These are phyloP conservation scores for Anastatus disparis DNA, from an alignment of 1,140 invertebrate genomes.

Conservation along the genomic window DNA sequence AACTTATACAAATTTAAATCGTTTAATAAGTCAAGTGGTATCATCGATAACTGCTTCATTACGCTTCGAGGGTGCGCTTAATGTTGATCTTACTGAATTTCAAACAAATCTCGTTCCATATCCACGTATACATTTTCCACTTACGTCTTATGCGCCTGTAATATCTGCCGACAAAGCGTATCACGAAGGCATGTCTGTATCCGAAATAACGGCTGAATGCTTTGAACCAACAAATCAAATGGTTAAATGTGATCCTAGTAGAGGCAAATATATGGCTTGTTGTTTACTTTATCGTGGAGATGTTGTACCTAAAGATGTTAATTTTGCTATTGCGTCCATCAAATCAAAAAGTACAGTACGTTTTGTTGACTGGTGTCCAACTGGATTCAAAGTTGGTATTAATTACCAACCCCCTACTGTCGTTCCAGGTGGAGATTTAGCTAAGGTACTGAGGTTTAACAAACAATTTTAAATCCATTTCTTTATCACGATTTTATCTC, in stretches of 20 bases:
- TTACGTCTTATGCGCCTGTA: constrained; percentile 64
- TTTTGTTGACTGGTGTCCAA: constrained; percentile 79
- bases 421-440: constrained; percentile 48
- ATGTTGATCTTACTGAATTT: constrained; percentile 84
- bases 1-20: constrained; percentile 74
- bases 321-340: constrained; percentile 43
- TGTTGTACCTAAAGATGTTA: constrained; percentile 59
- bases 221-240: constrained; percentile 77
- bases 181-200: constrained; percentile 73
- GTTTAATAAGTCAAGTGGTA: constrained; percentile 78
- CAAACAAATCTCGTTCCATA: constrained; percentile 78
- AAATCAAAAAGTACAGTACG: constrained; percentile 66
- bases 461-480: background rate
- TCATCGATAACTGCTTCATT: constrained; percentile 82
- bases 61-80: constrained; percentile 67
- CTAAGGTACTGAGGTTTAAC: constrained; percentile 34
- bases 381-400: constrained; percentile 78
- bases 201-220: constrained; percentile 76
- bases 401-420: constrained; percentile 61
- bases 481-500: background rate
- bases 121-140: constrained; percentile 77
- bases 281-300: constrained; percentile 76
- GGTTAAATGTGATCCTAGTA: constrained; percentile 75
- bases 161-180: constrained; percentile 61
- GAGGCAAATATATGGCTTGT: constrained; percentile 81